Evolutionary conservation across 1,140 invertebrate species (phyloP).

Genomic region (Bombus sylvicola): DNA sequence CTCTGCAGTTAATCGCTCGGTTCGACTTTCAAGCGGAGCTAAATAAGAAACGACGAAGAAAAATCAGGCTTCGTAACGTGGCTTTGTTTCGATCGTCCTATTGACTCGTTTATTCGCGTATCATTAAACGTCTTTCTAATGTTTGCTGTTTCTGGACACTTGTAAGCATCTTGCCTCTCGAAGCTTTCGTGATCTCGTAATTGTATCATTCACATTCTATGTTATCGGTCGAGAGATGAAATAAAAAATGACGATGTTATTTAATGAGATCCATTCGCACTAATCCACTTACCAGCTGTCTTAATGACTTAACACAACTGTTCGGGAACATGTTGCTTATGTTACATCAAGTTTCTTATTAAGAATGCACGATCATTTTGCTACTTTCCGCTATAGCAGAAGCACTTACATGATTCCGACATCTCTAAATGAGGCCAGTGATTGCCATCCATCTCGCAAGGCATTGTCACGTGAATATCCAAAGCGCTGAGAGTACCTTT

Average conservation of each 20-base stretch:
- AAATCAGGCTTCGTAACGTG: conserved; percentile 28
- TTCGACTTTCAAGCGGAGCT: conserved; percentile 16
- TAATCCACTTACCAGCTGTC: background rate
- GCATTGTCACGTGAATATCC: conserved; percentile 81
- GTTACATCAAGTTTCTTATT: background rate
- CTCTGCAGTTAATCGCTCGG: conserved; percentile 5
- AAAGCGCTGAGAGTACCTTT: conserved; percentile 80
- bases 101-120: conserved; percentile 4
- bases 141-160: background rate
- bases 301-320: background rate
- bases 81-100: conserved; percentile 22
- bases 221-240: background rate
- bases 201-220: background rate
- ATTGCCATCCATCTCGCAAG: conserved; percentile 82
- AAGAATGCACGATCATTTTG: background rate
- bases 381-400: background rate
- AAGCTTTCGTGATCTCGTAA: background rate
- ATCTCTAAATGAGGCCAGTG: conserved; percentile 85
- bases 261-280: no score
- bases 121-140: background rate
- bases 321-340: background rate
- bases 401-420: conserved; percentile 88
- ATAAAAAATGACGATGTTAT: background rate
- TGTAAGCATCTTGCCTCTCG: background rate
- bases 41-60: conserved; percentile 22